Base-by-base conservation (phyloP, 2,113 vertebrate species). In the Uropsilus gracilis region DNA sequence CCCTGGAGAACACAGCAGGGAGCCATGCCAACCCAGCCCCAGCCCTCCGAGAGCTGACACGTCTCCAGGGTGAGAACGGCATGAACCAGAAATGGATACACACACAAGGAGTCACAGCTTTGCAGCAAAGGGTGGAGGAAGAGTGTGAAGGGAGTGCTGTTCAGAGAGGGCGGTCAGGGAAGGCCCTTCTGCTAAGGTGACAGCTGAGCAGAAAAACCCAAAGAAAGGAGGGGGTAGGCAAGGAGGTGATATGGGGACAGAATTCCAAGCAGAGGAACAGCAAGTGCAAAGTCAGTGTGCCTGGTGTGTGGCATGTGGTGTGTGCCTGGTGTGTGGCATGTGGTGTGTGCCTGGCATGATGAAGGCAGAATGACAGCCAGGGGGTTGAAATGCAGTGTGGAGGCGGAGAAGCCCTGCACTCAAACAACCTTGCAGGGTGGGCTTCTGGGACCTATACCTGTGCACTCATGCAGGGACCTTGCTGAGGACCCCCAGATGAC, bases 311-410 rank as follows among this genome's bases (percentile, higher is more conserved):
- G n/a, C n/a, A n/a, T n/a, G 11, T 12, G 32, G 63, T 0, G 7
- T 12, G 42, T 11, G 12, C 5, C 34, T 6, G 4, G 26, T 4
- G 6, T 32, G 57, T 59, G n/a, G n/a, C n/a, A n/a, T n/a, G 24
- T 61, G 39, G 64, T 0, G 8, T 10, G 42, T 12, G 17, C 4
- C 28, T 6, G 5, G 22, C 4, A 5, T 28, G 86, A 63, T 2
- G n/a, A 5, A 11, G 17, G 30, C 32, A 1, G 6, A 24, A 8
- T 7, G 42, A 9, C 0, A 2, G 3, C 53, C 3, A 5, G 0
- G 5, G 8, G 32, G 6, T 14, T 14, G 30, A 13, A n/a, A 16
- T 3, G 2, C 1, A 17, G 16, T 7, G 57, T 16, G 34, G 9
- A 16, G 1, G 10, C 6, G 17, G 28, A 50, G 37, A 20, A 39